A percentile compares a stretch with the other conserved stretches of the same genome.
Evolutionary conservation across 2,797 vertebrate species (phyloP).

Genomic region (Artibeus lituratus): DNA sequence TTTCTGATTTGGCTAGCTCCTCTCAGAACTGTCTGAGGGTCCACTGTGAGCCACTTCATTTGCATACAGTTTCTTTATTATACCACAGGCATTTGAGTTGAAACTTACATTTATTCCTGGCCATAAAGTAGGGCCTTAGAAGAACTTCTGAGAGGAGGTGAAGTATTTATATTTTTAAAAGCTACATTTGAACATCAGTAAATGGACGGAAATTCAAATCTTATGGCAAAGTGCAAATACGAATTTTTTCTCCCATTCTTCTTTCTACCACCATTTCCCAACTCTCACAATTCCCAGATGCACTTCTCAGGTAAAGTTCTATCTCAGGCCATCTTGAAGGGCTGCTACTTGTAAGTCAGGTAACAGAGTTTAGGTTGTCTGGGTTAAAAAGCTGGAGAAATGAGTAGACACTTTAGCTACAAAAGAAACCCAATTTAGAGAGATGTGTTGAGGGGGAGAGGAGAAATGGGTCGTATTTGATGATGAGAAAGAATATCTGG

Average conservation of each 20-base stretch:
- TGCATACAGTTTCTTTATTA: background rate
- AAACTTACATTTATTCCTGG: background rate
- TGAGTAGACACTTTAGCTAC: background rate
- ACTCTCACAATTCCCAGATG: background rate
- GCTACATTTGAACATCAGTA: constrained; percentile 18
- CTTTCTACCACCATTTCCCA: background rate
- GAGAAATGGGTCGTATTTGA: background rate
- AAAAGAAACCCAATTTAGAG: background rate
- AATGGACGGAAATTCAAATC: background rate
- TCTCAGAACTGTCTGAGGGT: background rate
- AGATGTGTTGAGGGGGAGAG: background rate
- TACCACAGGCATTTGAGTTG: background rate
- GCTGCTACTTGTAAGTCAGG: background rate
- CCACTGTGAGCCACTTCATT: background rate
- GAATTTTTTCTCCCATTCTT: constrained; percentile 4
- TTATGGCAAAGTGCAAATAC: background rate
- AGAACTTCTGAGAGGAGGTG: background rate
- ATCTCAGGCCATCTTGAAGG: background rate
- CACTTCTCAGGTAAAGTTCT: background rate
- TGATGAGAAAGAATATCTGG: background rate
- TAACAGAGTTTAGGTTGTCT: background rate
- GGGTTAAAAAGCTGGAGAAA: background rate
- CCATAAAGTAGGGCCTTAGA: background rate
- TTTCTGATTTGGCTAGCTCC: background rate
- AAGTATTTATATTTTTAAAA: constrained; percentile 40